These are phyloP conservation scores for Notothenia rossii DNA, from an alignment of 2,113 vertebrate genomes.

Conservation along the genomic window DNA sequence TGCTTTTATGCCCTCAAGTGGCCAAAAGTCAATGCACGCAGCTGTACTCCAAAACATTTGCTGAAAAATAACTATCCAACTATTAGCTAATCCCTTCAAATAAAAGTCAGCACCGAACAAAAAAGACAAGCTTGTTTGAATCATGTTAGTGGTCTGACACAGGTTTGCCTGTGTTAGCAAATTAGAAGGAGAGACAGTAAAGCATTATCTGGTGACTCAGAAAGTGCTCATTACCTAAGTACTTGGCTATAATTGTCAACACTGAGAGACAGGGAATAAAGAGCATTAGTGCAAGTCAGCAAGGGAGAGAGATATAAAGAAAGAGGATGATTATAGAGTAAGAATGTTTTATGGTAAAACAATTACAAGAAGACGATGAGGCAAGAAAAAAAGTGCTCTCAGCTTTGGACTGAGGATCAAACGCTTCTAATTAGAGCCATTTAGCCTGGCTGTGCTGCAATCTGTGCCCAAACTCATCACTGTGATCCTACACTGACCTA, in stretches of 20 bases:
- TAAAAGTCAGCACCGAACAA: slow-evolving; percentile 6
- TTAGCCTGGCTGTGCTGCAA: slow-evolving; percentile 10
- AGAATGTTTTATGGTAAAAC: not conserved
- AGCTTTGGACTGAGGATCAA: slow-evolving; percentile 33
- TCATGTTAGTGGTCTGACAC: slow-evolving; percentile 29
- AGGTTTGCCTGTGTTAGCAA: slow-evolving; percentile 42
- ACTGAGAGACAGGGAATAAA: slow-evolving; percentile 10
- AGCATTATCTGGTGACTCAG: slow-evolving; percentile 42
- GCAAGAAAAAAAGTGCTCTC: slow-evolving; percentile 4
- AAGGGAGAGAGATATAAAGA: not conserved
- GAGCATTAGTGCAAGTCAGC: slow-evolving; percentile 15
- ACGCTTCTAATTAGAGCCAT: slow-evolving; percentile 47
- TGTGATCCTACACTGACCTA: slow-evolving; percentile 30
- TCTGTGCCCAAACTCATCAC: slow-evolving; percentile 35
- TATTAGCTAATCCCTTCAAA: slow-evolving; percentile 24
- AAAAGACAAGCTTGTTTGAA: slow-evolving; percentile 26
- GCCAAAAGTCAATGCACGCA: not conserved
- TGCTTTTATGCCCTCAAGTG: not conserved
- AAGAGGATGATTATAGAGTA: not conserved
- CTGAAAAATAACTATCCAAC: slow-evolving; percentile 21
- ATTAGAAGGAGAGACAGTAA: slow-evolving; percentile 25
- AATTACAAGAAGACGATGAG: not conserved
- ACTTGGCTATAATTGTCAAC: slow-evolving; percentile 47
- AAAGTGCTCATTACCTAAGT: slow-evolving; percentile 46
- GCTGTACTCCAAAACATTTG: slow-evolving; percentile 9